Conservation (phyloP, 1,140 invertebrate species). For the Rhyacophila brunnea region DNA sequence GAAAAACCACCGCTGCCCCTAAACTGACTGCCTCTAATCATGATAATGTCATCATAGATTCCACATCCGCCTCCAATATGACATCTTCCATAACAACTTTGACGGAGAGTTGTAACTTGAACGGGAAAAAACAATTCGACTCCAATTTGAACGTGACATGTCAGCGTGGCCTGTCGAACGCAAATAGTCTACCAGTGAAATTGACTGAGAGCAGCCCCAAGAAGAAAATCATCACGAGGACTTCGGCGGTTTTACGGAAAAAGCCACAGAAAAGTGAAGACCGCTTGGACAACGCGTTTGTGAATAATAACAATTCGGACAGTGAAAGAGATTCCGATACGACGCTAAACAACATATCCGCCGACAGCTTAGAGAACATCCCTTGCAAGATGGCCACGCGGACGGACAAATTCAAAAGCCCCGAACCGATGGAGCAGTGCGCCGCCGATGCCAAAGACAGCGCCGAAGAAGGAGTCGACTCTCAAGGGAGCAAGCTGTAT, state of each 20-base stretch:
- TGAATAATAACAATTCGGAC: slow-evolving; percentile 36
- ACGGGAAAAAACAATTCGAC: slow-evolving; percentile 41
- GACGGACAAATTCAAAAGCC: slow-evolving; percentile 48
- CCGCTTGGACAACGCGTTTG: slow-evolving; percentile 37
- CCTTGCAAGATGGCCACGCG: slow-evolving; percentile 49
- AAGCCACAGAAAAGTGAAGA: slow-evolving; percentile 44
- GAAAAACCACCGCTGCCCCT: slow-evolving; percentile 9
- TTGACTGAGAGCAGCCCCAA: slow-evolving; percentile 37
- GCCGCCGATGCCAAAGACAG: slow-evolving; percentile 46
- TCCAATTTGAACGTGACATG: slow-evolving; percentile 37
- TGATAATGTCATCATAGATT: slow-evolving; percentile 7
- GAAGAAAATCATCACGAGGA: slow-evolving; percentile 48
- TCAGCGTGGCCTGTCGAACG: slow-evolving; percentile 5
- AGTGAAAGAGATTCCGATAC: slow-evolving; percentile 49
- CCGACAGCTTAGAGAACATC: slow-evolving; percentile 46
- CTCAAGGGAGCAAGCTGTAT: slow-evolving; percentile 51
- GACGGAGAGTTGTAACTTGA: slow-evolving; percentile 48
- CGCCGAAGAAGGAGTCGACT: slow-evolving; percentile 47
- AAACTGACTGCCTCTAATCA: slow-evolving; percentile 8
- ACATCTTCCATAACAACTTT: slow-evolving; percentile 49
- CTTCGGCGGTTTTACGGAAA: slow-evolving; percentile 47
- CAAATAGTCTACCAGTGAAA: slow-evolving; percentile 16
- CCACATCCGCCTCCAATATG: slow-evolving; percentile 31
- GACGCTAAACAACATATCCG: slow-evolving; percentile 51
- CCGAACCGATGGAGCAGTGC: slow-evolving; percentile 50